phyloP scores from a whole-genome alignment of 2,888 invertebrate species.

The Timema podura region DNA sequence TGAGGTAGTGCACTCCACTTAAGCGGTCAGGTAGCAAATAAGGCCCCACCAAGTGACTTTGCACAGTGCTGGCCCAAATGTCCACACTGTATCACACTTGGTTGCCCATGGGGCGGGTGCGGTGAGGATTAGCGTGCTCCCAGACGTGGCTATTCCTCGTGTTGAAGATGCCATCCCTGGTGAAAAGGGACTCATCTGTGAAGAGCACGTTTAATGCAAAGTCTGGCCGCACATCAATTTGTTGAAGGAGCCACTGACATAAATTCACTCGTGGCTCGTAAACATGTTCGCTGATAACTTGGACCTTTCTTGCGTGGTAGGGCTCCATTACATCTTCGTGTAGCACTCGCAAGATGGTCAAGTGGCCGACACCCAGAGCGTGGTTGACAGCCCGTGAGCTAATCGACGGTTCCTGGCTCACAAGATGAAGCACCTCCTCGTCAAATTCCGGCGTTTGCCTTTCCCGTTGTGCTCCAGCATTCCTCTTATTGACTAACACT shows the following conservation, averaged over 20 bases:
- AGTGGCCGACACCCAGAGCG: too few species aligned
- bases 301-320: background rate
- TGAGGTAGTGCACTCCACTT: background rate
- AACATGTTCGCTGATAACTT: background rate
- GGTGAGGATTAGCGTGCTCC: background rate
- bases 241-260: background rate
- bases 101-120: background rate
- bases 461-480: background rate
- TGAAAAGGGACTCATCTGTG: background rate
- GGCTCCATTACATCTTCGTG: too few species aligned
- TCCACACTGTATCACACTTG: background rate
- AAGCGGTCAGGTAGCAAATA: background rate
- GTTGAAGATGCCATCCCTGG: constrained; percentile 2
- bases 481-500: background rate
- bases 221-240: background rate
- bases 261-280: background rate
- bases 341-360: too few species aligned
- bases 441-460: background rate
- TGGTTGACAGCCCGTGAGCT: too few species aligned
- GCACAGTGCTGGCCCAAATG: background rate
- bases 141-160: background rate
- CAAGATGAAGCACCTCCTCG: background rate
- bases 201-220: background rate
- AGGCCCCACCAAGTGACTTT: background rate
- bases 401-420: background rate